These are phyloP conservation scores for Pimephales promelas DNA, from an alignment of 2,113 vertebrate genomes.

Conservation along the genomic window DNA sequence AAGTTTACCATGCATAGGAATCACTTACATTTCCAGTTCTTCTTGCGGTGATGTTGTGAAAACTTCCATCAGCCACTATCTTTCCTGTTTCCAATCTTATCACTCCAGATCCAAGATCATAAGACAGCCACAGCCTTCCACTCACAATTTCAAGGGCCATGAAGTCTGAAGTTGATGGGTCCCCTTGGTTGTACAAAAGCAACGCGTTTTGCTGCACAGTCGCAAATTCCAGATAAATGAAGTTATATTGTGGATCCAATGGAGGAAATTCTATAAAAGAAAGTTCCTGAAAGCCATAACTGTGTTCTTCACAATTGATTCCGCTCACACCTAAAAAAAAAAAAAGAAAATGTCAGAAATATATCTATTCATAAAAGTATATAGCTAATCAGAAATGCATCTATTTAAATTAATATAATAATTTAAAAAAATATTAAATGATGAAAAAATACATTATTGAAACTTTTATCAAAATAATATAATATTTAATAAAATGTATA, in stretches of 20 bases:
- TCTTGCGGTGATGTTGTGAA: constrained; percentile 72
- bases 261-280: constrained; percentile 77
- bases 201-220: constrained; percentile 71
- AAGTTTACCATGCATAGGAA: background rate
- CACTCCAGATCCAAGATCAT: constrained; percentile 75
- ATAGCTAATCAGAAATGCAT: too few species aligned
- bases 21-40: constrained; percentile 75
- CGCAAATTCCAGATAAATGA: constrained; percentile 77
- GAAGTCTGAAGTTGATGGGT: constrained; percentile 67
- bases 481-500: too few species aligned
- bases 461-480: background rate
- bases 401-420: too few species aligned
- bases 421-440: background rate
- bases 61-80: constrained; percentile 73
- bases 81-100: constrained; percentile 71
- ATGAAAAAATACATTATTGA: background rate
- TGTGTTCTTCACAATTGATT: constrained; percentile 70
- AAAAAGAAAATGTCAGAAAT: background rate
- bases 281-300: constrained; percentile 77
- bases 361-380: too few species aligned
- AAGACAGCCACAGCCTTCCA: constrained; percentile 69
- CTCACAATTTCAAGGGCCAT: constrained; percentile 74
- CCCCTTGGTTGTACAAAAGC: constrained; percentile 73
- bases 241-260: constrained; percentile 74
- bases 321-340: constrained; percentile 68